Conservation (phyloP, 37 sponge, comb jelly and placozoan genomes). For the Crambe crambe region DNA sequence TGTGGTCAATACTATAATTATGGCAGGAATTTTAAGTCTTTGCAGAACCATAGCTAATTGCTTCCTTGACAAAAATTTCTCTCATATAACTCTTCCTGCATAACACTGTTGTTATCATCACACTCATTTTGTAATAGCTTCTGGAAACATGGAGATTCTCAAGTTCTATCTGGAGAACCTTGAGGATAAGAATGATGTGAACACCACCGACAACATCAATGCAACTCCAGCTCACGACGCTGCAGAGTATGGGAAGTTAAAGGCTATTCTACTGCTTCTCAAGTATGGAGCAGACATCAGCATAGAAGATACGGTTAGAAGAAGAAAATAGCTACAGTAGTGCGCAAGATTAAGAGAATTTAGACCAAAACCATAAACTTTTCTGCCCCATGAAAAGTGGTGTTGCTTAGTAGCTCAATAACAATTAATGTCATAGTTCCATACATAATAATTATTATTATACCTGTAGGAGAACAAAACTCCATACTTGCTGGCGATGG, state of each 20-base stretch:
- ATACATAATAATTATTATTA: background rate
- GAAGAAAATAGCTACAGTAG: background rate
- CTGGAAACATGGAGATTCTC: slow-evolving; percentile 61
- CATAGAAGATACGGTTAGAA: slow-evolving; percentile 55
- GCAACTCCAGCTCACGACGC: slow-evolving; percentile 88
- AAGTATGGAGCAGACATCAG: slow-evolving; percentile 64
- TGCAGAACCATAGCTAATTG: too few species aligned
- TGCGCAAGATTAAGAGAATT: too few species aligned
- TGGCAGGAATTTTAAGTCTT: background rate
- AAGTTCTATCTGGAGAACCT: slow-evolving; percentile 57
- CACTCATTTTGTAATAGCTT: slow-evolving; percentile 26
- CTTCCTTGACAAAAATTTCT: too few species aligned
- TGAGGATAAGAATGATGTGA: slow-evolving; percentile 36
- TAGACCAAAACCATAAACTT: too few species aligned
- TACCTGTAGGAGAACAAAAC: slow-evolving; percentile 59
- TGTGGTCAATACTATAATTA: background rate
- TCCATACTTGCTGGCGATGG: slow-evolving; percentile 54
- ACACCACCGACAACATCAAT: slow-evolving; percentile 47
- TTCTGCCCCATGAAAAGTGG: too few species aligned
- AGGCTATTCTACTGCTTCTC: slow-evolving; percentile 56
- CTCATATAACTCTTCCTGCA: background rate
- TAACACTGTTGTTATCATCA: background rate
- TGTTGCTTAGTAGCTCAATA: too few species aligned
- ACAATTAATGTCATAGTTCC: background rate
- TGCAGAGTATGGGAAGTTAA: slow-evolving; percentile 63